Base-by-base conservation (phyloP, 2,113 vertebrate genomes). In the Xiphorhynchus elegans region DNA sequence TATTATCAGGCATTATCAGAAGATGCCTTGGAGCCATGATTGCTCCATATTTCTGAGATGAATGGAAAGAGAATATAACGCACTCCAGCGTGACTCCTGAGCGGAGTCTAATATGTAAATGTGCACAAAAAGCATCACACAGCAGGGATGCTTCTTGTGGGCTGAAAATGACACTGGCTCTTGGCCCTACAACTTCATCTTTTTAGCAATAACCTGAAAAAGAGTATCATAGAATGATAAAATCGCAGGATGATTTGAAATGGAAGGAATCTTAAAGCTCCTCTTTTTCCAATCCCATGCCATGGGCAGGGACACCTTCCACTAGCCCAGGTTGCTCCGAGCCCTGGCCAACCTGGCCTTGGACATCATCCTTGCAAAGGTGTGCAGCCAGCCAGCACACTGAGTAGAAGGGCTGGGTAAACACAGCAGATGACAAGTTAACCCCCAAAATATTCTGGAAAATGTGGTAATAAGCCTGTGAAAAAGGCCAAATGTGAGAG, bases 31-130 rank as follows among this genome's bases (percentile, higher is more conserved):
- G 33, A 90, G 50, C 37, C 53, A 46, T 1, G 0, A 39, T 24
- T 53, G 53, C 67, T 90, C 58, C 62, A 64, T 9, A 4, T 40
- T 73, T 46, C 50, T 70, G 55, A 77, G 64, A 58, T 28, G 13
- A 74, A 52, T 0, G 3, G 49, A 58, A 29, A 68, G 52, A 8
- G 28, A 47, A 23, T 13, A 7, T 8, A 13, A 9, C 1, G 0
- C 37, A 21, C 46, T 33, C 58, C 4, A 1, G 28, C 31, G 29
- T 47, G 69, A 66, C 35, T 78, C 56, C 66, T 25, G 49, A 49
- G 15, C 0, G 2, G 23, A 31, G 62, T 18, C 68, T 73, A 80
- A 79, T 40, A 70, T 7, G 11, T 18, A 37, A 55, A 55, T 26
- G n/a, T 25, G 25, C 33, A 49, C 42, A 72, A 44, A 87, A 86